Percentiles rank a stretch among this genome's conserved stretches.
Conservation (phyloP, 2,797 vertebrate genomes). For the Brachyalestes nurse region DNA sequence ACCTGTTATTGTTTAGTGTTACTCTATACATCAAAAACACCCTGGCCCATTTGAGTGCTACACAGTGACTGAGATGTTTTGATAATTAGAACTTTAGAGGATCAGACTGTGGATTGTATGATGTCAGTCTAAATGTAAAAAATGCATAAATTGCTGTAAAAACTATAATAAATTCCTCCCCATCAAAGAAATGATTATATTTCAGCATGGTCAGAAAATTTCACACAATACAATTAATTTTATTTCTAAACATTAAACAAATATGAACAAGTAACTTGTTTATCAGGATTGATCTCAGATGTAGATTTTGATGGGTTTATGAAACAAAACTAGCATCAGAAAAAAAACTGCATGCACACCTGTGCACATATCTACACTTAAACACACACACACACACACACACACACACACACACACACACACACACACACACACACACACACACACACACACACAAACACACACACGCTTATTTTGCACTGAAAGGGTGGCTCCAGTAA, state of each 20-base stretch:
- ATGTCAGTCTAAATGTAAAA: not conserved
- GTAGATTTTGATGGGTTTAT: too few species aligned
- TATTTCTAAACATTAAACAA: conserved; percentile 2
- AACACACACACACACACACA: conserved; percentile 22
- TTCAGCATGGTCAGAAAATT: not conserved
- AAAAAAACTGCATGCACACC: conserved; percentile 39
- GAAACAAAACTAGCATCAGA: not conserved
- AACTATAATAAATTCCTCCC: not conserved
- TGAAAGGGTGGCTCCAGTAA: conserved; percentile 53
- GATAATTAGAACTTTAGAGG: too few species aligned
- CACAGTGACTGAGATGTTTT: too few species aligned
- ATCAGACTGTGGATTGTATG: not conserved
- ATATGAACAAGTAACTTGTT: not conserved
- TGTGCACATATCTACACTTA: conserved; percentile 4
- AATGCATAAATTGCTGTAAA: too few species aligned
- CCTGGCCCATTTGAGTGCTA: too few species aligned
- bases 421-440: conserved; percentile 35
- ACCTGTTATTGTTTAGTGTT: too few species aligned
- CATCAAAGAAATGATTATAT: not conserved
- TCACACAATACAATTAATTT: not conserved
- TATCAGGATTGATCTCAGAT: too few species aligned
- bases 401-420: conserved; percentile 23
- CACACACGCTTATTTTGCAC: conserved; percentile 24
- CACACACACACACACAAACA: conserved; percentile 14
- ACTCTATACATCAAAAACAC: too few species aligned